These are phyloP conservation scores for Condylura cristata DNA, from an alignment of 2,113 vertebrate species.

Conservation along the genomic window DNA sequence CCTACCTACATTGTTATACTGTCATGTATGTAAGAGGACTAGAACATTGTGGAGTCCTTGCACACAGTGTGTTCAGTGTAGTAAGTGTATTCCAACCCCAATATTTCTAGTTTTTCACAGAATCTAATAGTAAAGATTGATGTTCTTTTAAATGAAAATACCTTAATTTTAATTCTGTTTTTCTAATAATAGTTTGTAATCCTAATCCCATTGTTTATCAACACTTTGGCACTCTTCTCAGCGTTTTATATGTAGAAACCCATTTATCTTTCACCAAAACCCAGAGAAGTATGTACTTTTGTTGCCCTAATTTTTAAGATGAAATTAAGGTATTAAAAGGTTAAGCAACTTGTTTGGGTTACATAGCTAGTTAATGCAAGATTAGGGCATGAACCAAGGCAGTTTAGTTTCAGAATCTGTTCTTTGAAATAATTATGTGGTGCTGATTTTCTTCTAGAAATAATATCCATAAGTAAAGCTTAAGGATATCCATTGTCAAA, in stretches of 20 bases:
- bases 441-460: conserved; percentile 11
- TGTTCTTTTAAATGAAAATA: conserved; percentile 10
- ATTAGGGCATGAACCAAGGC: neutral
- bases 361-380: neutral
- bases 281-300: neutral
- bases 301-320: neutral
- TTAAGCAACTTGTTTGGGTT: neutral
- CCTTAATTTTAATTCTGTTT: conserved; percentile 34
- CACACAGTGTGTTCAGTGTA: neutral
- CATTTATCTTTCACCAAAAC: neutral
- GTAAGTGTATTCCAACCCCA: neutral
- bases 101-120: neutral
- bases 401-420: neutral
- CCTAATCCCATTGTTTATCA: neutral
- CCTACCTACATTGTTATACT: neutral
- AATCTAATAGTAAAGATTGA: neutral
- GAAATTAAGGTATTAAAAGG: neutral
- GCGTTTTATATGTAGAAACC: neutral
- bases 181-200: neutral
- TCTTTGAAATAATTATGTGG: neutral
- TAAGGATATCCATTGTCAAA: neutral
- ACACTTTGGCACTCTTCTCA: neutral
- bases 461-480: neutral
- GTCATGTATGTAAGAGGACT: neutral
- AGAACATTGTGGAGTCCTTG: neutral